A percentile compares a stretch with the other conserved stretches of the same genome.
Conservation (phyloP, 1,140 invertebrate genomes). For the Achatina immaculata region DNA sequence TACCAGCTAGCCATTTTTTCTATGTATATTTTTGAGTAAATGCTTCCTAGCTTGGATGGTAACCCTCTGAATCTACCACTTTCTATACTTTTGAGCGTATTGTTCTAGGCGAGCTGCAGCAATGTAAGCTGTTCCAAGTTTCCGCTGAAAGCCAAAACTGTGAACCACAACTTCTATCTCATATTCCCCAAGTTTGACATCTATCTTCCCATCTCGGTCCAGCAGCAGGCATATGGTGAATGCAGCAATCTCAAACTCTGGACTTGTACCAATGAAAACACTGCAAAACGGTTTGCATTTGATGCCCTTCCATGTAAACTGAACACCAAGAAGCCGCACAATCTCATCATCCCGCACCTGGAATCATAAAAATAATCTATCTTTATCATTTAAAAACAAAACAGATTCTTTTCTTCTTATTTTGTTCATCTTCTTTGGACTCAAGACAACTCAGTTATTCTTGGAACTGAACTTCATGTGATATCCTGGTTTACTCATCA, state of each 20-base stretch:
- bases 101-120: slow-evolving; percentile 54
- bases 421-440: neutral
- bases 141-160: slow-evolving; percentile 50
- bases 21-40: too few relatives aligned
- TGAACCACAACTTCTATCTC: slow-evolving; percentile 63
- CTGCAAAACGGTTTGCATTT: slow-evolving; percentile 67
- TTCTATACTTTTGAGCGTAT: slow-evolving; percentile 2
- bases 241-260: slow-evolving; percentile 91
- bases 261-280: slow-evolving; percentile 88
- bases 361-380: too few relatives aligned
- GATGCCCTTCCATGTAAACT: slow-evolving; percentile 63
- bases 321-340: slow-evolving; percentile 64
- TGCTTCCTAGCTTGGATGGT: too few relatives aligned
- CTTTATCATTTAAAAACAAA: neutral
- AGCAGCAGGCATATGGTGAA: slow-evolving; percentile 78
- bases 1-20: too few relatives aligned
- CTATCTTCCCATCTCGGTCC: slow-evolving; percentile 49
- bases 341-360: slow-evolving; percentile 60
- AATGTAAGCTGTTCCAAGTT: slow-evolving; percentile 64
- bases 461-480: too few relatives aligned
- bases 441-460: too few relatives aligned
- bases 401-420: neutral
- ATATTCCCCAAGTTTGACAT: slow-evolving; percentile 65
- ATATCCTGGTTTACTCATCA: too few relatives aligned
- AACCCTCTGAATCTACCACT: slow-evolving; percentile 8